Evolutionary conservation across 2,888 invertebrate genomes (phyloP).

Genomic region (Coleophora flavipennella): DNA sequence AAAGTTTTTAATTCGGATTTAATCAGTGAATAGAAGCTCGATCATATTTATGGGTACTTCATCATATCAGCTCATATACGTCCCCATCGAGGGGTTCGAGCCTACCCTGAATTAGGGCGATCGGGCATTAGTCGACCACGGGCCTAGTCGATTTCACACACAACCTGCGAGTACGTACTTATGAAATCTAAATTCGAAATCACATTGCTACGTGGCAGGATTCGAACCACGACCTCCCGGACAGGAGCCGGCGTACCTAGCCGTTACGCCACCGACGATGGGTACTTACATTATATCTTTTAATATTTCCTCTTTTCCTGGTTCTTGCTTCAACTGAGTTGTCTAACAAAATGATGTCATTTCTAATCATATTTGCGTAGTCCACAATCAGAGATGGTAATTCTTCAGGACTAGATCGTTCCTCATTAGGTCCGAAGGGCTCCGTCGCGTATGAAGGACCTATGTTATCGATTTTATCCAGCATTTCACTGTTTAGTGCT

Average conservation of each 20-base stretch:
- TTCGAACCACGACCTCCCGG: no score
- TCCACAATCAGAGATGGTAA: conserved; percentile 51
- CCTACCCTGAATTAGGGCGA: no score
- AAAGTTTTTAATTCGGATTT: conserved; percentile 4
- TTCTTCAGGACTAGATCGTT: conserved; percentile 34
- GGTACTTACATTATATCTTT: conserved; percentile 40
- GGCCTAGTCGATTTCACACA: no score
- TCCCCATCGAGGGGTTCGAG: no score
- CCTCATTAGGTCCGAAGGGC: conserved; percentile 14
- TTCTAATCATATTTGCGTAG: conserved; percentile 56
- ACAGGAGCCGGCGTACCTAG: no score
- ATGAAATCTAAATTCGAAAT: no score
- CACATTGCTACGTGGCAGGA: no score
- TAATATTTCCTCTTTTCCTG: conserved; percentile 50
- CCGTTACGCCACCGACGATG: no score
- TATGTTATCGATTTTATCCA: conserved; percentile 30
- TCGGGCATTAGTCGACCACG: no score
- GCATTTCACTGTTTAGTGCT: conserved; percentile 30
- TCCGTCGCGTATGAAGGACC: conserved; percentile 29
- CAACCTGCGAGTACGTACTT: no score
- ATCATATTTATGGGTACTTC: background rate
- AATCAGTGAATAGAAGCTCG: background rate
- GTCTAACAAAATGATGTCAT: conserved; percentile 53
- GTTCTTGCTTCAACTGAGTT: conserved; percentile 58
- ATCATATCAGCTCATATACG: no score